Conservation (phyloP, 2,888 invertebrate species). For the Drosophila dives region DNA sequence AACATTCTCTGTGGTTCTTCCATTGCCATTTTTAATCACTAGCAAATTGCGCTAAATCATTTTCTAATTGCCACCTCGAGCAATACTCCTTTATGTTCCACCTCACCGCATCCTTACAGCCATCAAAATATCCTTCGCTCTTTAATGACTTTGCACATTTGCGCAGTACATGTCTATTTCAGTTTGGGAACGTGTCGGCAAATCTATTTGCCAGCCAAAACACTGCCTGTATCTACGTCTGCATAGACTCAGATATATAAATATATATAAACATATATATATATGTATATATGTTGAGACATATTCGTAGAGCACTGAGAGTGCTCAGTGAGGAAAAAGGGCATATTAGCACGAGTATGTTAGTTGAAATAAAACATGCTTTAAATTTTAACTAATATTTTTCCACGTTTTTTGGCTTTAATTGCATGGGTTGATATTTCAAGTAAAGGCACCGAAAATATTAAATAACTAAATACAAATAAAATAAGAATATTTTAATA, state of each 20-base stretch:
- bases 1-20: conserved; percentile 2
- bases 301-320: conserved; percentile 9
- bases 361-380: not conserved
- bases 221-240: conserved; percentile 5
- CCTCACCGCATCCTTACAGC: conserved; percentile 4
- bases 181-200: conserved; percentile 54
- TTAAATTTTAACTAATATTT: not conserved
- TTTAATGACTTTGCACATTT: conserved; percentile 63
- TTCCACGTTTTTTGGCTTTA: no score
- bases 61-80: conserved; percentile 68
- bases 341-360: not conserved
- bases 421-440: no score
- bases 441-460: no score
- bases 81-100: not conserved
- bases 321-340: not conserved
- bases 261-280: not conserved
- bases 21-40: conserved; percentile 60
- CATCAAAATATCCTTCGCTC: conserved; percentile 31
- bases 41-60: conserved; percentile 69
- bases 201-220: conserved; percentile 42
- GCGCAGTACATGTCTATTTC: conserved; percentile 49
- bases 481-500: no score
- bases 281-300: conserved; percentile 37
- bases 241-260: not conserved
- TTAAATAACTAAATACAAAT: no score